Evolutionary conservation across 2,888 invertebrate species (phyloP).

Genomic region (Lepidochitona cinerea): DNA sequence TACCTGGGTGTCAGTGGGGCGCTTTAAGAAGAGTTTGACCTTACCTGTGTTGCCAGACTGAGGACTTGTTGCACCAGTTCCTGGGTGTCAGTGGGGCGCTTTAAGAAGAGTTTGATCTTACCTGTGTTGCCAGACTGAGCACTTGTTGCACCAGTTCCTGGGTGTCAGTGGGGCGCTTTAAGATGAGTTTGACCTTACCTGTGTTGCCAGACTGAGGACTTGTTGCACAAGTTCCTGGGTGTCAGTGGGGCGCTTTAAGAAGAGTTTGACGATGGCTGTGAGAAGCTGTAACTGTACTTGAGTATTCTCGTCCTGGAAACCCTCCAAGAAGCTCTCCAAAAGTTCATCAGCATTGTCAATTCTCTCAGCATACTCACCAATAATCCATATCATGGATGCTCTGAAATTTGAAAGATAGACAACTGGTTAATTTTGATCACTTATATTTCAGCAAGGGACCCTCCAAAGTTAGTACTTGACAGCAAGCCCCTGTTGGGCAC

Average conservation of each 20-base stretch:
- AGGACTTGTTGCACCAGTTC: constrained; percentile 94
- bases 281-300: constrained; percentile 94
- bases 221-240: constrained; percentile 99
- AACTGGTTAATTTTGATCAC: too few species aligned
- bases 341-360: constrained; percentile 99
- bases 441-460: too few species aligned
- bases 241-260: constrained; percentile 97
- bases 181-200: constrained; percentile 83
- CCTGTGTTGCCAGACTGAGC: constrained; percentile 81
- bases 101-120: constrained; percentile 98
- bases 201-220: constrained; percentile 74
- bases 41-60: constrained; percentile 73
- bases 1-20: constrained; percentile 98
- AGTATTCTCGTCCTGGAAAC: constrained; percentile 96
- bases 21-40: constrained; percentile 97
- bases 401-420: too few species aligned
- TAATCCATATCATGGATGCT: constrained; percentile 94
- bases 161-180: constrained; percentile 98
- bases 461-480: not conserved
- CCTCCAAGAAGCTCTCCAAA: constrained; percentile 97
- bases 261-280: constrained; percentile 98
- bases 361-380: constrained; percentile 98
- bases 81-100: constrained; percentile 98
- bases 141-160: constrained; percentile 97
- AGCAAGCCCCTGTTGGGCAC: not conserved